These are phyloP conservation scores for Sarcophaga bullata DNA, from an alignment of 1,140 invertebrate species.

Conservation along the genomic window DNA sequence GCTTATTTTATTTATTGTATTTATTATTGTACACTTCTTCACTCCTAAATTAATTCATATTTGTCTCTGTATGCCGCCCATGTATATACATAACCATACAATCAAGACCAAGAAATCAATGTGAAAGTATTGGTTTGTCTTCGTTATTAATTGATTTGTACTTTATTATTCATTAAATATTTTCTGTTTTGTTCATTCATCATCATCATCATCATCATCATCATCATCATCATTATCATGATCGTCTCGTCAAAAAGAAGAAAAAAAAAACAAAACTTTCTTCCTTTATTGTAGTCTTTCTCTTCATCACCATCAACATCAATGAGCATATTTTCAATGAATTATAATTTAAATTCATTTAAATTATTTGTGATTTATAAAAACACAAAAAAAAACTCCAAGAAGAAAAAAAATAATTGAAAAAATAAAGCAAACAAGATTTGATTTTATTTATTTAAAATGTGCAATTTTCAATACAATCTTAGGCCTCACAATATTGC, in stretches of 20 bases:
- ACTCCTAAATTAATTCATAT: constrained; percentile 18
- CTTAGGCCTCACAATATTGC: too few species aligned
- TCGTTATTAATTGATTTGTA: constrained; percentile 25
- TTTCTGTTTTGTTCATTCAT: not conserved
- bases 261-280: not conserved
- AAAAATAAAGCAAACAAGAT: too few species aligned
- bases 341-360: constrained; percentile 37
- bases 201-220: not conserved
- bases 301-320: not conserved
- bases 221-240: constrained; percentile 12
- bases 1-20: not conserved
- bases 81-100: not conserved
- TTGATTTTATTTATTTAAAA: too few species aligned
- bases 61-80: not conserved
- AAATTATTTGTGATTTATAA: constrained; percentile 38
- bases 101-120: not conserved
- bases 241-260: not conserved
- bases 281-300: too few species aligned
- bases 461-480: too few species aligned
- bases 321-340: constrained; percentile 28
- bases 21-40: not conserved
- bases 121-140: not conserved
- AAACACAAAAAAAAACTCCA: too few species aligned
- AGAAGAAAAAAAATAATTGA: too few species aligned
- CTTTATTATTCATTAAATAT: constrained; percentile 11